phyloP scores from a whole-genome alignment of 1,140 invertebrate species.

The Plutomurus gul region DNA sequence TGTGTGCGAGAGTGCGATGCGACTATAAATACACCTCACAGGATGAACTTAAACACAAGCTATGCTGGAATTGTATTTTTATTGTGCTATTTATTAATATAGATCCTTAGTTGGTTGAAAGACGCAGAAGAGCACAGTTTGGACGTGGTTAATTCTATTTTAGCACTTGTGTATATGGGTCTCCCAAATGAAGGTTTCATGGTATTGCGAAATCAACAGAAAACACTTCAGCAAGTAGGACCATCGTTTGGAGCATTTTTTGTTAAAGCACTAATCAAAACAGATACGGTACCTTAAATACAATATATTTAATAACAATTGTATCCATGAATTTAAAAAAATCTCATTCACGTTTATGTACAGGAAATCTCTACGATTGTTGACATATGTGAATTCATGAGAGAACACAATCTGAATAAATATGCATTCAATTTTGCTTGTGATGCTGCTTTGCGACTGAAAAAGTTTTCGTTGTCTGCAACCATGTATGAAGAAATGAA shows the following conservation, averaged over 20 bases:
- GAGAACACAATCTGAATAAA: not conserved
- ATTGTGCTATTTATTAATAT: not conserved
- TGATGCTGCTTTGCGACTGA: slow-evolving; percentile 12
- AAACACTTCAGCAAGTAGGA: not conserved
- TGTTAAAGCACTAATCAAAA: not conserved
- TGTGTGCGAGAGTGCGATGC: too few species aligned
- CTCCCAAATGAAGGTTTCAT: not conserved
- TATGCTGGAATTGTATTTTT: not conserved
- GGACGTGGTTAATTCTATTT: not conserved
- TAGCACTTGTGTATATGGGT: not conserved
- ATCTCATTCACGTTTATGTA: not conserved
- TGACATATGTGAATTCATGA: not conserved
- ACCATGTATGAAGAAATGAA: slow-evolving; percentile 30
- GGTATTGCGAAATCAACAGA: not conserved
- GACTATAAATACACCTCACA: too few species aligned
- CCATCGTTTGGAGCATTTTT: not conserved
- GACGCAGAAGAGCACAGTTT: not conserved
- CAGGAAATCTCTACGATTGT: not conserved
- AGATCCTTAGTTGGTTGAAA: not conserved
- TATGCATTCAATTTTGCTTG: slow-evolving; percentile 31
- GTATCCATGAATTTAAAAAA: not conserved
- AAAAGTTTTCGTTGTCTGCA: not conserved
- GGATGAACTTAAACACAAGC: too few species aligned
- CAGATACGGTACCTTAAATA: not conserved
- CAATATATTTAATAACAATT: not conserved